Conservation (phyloP, 2,113 vertebrate genomes). For the Bufo bufo region DNA sequence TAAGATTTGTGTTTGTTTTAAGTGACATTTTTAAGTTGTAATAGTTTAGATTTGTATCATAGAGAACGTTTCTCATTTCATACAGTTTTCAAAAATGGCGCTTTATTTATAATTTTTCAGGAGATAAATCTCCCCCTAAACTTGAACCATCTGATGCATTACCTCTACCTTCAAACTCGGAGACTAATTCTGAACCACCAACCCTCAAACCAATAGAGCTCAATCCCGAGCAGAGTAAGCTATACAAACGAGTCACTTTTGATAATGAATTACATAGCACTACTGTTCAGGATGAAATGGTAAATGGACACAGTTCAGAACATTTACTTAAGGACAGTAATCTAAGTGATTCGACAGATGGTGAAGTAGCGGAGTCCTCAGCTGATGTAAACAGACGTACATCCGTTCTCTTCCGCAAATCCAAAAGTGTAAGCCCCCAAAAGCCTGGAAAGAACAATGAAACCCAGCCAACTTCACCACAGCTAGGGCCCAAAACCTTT, state of each 20-base stretch:
- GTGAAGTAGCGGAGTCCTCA: slow-evolving; percentile 84
- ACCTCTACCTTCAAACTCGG: slow-evolving; percentile 87
- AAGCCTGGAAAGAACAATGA: slow-evolving; percentile 81
- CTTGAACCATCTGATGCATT: slow-evolving; percentile 94
- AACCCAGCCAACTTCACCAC: slow-evolving; percentile 80
- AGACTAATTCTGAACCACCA: slow-evolving; percentile 90
- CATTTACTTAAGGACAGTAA: slow-evolving; percentile 79
- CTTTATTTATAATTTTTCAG: slow-evolving; percentile 90
- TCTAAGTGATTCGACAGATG: slow-evolving; percentile 85
- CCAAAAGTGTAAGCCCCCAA: slow-evolving; percentile 86
- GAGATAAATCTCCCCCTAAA: slow-evolving; percentile 97
- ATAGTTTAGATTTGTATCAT: slow-evolving; percentile 70
- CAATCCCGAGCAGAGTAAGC: slow-evolving; percentile 82
- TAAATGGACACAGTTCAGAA: slow-evolving; percentile 85
- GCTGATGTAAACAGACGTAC: slow-evolving; percentile 87
- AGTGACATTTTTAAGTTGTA: slow-evolving; percentile 66
- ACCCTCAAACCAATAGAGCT: slow-evolving; percentile 94
- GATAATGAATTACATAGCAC: slow-evolving; percentile 79
- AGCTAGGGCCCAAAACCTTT: slow-evolving; percentile 95
- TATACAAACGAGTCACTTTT: slow-evolving; percentile 79
- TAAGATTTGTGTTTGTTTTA: slow-evolving; percentile 68
- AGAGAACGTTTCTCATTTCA: slow-evolving; percentile 69
- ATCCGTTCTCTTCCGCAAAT: slow-evolving; percentile 92
- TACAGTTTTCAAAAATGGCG: slow-evolving; percentile 81
- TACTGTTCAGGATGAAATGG: slow-evolving; percentile 76